A percentile compares a stretch with the other conserved stretches of the same genome.
phyloP scores from a whole-genome alignment of 2,113 vertebrate species.

The Otocyon megalotis region DNA sequence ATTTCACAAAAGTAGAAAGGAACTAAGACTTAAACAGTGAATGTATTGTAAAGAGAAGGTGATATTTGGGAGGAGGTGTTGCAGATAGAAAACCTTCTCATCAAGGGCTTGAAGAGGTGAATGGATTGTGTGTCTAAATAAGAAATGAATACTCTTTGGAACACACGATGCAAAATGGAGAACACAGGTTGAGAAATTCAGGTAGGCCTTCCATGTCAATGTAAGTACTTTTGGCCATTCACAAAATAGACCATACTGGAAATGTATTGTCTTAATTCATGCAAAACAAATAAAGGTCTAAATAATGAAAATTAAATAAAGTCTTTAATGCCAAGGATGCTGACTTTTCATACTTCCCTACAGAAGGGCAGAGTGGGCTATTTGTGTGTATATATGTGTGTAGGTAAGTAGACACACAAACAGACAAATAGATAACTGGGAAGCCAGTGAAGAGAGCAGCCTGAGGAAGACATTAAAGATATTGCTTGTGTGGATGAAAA shows the following conservation, averaged over 20 bases:
- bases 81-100: not conserved
- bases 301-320: not conserved
- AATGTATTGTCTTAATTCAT: conserved; percentile 4
- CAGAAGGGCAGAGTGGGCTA: not conserved
- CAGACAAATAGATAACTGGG: not conserved
- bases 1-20: not conserved
- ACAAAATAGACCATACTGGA: not conserved
- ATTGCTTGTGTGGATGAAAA: not conserved
- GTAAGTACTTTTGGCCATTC: not conserved
- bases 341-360: not conserved
- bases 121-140: not conserved
- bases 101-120: not conserved
- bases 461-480: not conserved
- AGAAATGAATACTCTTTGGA: not conserved
- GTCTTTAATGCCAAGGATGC: not conserved
- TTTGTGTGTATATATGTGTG: not conserved
- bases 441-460: not conserved
- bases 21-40: not conserved
- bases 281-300: not conserved
- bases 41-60: not conserved
- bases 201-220: not conserved
- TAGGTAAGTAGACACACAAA: not conserved
- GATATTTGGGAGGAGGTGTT: not conserved
- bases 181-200: not conserved
- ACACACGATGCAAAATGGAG: not conserved